Evolutionary conservation across 2,888 invertebrate species (phyloP).

Genomic region (Leucophenga maculata): DNA sequence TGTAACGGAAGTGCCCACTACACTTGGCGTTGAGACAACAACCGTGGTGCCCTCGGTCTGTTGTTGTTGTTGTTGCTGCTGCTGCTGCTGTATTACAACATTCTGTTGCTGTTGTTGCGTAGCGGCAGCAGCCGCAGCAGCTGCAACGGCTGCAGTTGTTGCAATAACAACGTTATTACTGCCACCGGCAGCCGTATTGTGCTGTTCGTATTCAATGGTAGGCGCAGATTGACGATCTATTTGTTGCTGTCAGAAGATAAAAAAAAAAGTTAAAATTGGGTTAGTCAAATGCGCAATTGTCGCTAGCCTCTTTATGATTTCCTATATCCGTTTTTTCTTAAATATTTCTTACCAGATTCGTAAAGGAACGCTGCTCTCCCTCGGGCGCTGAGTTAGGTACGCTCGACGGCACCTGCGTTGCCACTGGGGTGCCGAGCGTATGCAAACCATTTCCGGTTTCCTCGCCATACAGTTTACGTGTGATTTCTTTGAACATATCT

Average conservation of each 20-base stretch:
- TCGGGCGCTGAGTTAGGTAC: conserved; percentile 72
- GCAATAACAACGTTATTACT: conserved; percentile 52
- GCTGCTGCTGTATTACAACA: conserved; percentile 54
- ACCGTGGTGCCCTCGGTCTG: conserved; percentile 56
- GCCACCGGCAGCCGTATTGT: conserved; percentile 52
- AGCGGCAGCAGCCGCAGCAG: conserved; percentile 43
- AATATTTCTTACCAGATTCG: conserved; percentile 69
- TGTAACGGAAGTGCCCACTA: conserved; percentile 51
- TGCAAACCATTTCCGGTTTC: conserved; percentile 76
- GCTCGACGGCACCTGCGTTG: conserved; percentile 72
- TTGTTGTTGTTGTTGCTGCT: conserved; percentile 54
- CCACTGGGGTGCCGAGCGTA: conserved; percentile 72
- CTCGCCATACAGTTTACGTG: conserved; percentile 91
- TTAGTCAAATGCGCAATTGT: not conserved
- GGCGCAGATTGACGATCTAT: conserved; percentile 72
- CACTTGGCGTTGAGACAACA: conserved; percentile 59
- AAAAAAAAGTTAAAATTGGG: not conserved
- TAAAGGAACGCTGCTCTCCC: conserved; percentile 72
- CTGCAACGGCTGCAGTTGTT: conserved; percentile 56
- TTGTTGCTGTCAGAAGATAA: conserved; percentile 55
- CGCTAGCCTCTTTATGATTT: not conserved
- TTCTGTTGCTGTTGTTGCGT: conserved; percentile 52
- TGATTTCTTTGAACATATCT: conserved; percentile 86
- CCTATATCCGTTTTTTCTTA: not conserved
- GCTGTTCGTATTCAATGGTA: conserved; percentile 72